These are phyloP conservation scores for Stenotaenia linearis DNA, from an alignment of 2,888 invertebrate species.

Conservation along the genomic window DNA sequence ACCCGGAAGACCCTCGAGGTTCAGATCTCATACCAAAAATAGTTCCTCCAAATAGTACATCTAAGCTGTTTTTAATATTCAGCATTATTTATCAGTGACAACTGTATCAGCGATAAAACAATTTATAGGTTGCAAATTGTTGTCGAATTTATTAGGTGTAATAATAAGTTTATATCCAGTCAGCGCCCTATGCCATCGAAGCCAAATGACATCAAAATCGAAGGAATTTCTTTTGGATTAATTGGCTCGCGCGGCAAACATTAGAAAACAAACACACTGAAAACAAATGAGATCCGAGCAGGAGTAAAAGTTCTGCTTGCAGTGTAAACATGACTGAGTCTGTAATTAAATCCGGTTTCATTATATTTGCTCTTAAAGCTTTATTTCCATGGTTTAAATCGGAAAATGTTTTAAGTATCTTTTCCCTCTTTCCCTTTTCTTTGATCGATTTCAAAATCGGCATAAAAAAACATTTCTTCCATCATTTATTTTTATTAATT, in stretches of 20 bases:
- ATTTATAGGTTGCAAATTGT: no score
- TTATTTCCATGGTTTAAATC: background rate
- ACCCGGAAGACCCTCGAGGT: no score
- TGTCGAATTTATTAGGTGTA: no score
- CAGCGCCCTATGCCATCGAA: background rate
- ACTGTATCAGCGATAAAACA: no score
- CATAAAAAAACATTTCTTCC: background rate
- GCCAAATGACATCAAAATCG: background rate
- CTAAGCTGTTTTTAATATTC: no score
- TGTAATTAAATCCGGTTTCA: conserved; percentile 24
- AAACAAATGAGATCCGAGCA: conserved; percentile 11
- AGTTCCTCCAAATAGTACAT: no score
- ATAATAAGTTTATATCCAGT: background rate
- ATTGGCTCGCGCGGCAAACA: conserved; percentile 10
- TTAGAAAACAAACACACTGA: conserved; percentile 6
- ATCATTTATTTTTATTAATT: background rate
- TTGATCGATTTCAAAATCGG: background rate
- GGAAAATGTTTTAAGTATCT: background rate
- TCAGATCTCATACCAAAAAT: no score
- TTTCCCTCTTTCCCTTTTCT: background rate
- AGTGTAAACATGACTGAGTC: conserved; percentile 12
- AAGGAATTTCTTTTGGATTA: background rate
- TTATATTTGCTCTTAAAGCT: background rate
- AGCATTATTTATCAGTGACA: no score
- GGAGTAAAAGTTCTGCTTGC: conserved; percentile 6